Base-by-base conservation (phyloP, 2,888 invertebrate species). In the Marasmarcha lunaedactyla region DNA sequence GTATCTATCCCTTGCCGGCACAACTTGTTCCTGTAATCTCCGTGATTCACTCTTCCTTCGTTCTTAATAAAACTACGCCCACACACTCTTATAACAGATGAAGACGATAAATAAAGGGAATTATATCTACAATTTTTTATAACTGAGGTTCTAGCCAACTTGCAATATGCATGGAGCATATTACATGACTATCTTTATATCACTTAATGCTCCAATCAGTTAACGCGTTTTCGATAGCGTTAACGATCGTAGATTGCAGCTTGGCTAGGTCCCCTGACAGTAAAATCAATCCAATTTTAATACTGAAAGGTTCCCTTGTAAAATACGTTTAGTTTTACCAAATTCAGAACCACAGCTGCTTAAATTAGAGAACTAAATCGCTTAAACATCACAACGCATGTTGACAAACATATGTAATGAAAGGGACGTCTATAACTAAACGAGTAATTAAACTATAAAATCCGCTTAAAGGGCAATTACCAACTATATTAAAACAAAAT, bases 401-500 rank as follows among this genome's bases (percentile, higher is more conserved):
- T 37, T 36, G 15, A 14, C 39, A 12, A 36, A 35, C 33, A 33
- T 26, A 30, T 37, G 41, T 14, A 15, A 35, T 30, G 33, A 14
- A 15, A 40, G 39, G 15, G 35, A 35, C 41, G 38, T 37, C 42
- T 42, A 30, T 38, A 46, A 45, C 35, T 36, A 45, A 43, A 42
- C 35, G 25, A 37, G 41, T 42, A 47, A 49, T 45, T 38, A 48
- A 60, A 52, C 58, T 63, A 67, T 47, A 59, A 63, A 54, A 60
- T 61, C 64, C 63, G 52, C 68, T 70, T 66, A 68, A 40, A 59
- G 66, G 61, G 59, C 59, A 49, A 54, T 48, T 56, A 59, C n/a
- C 36, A 34, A 39, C 26, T 44, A 61, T 48, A 41, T 50, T 48
- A 54, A 55, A 60, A 56, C 54, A 48, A 59, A 64, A 74, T 77